These are phyloP conservation scores for Trilocha varians DNA, from an alignment of 2,888 invertebrate species.

Conservation along the genomic window DNA sequence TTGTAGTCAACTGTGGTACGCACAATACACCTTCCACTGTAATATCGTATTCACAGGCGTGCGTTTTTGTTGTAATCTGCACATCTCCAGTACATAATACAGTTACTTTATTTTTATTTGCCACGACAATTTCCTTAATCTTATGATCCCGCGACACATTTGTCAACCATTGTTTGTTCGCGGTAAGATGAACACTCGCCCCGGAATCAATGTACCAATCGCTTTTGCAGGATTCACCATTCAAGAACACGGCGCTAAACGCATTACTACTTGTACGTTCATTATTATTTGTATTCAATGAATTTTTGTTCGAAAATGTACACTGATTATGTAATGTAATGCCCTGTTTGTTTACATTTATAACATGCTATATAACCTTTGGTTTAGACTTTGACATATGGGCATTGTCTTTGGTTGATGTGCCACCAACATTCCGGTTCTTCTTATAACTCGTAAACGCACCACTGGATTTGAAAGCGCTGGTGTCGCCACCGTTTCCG, in stretches of 20 bases:
- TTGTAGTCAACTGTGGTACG: no score
- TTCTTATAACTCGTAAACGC: constrained; percentile 13
- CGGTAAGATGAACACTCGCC: constrained; percentile 1
- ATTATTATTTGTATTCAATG: constrained; percentile 12
- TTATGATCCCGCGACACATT: neutral
- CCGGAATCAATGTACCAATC: constrained; percentile 18
- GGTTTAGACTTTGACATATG: constrained; percentile 14
- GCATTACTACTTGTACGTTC: constrained; percentile 11
- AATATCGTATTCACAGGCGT: constrained; percentile 8
- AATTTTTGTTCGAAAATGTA: constrained; percentile 6
- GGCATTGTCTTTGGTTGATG: constrained; percentile 9
- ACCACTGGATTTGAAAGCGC: no score
- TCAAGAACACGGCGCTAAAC: constrained; percentile 15
- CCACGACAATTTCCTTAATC: constrained; percentile 12
- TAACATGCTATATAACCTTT: constrained; percentile 12
- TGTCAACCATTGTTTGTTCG: no score
- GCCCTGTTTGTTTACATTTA: constrained; percentile 17
- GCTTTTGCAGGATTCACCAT: constrained; percentile 6
- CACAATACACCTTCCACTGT: constrained; percentile 11
- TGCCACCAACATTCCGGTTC: constrained; percentile 12
- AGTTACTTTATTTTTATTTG: constrained; percentile 9
- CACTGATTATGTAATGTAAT: constrained; percentile 18
- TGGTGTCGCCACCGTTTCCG: no score
- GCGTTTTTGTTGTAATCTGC: constrained; percentile 8
- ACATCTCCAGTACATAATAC: constrained; percentile 14